These are phyloP conservation scores for Stenopsyche tienmushanensis DNA, from an alignment of 1,140 invertebrate genomes.

Conservation along the genomic window DNA sequence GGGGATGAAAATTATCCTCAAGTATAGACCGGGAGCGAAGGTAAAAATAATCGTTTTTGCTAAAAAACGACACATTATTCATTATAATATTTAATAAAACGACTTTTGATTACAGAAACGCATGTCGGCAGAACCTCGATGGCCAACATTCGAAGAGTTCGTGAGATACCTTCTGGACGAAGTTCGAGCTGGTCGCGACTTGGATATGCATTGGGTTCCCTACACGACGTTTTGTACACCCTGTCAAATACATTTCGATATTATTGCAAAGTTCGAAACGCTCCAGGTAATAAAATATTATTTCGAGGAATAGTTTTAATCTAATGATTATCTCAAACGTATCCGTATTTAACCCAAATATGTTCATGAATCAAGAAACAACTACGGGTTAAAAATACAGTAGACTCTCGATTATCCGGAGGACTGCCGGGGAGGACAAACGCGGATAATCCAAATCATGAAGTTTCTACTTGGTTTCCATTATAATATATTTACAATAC, in stretches of 20 bases:
- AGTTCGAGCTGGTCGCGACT: slow-evolving; percentile 59
- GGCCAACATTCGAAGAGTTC: slow-evolving; percentile 77
- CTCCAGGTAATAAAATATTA: slow-evolving; percentile 57
- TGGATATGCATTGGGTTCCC: slow-evolving; percentile 92
- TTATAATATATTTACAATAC: no score
- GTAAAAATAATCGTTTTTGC: slow-evolving; percentile 14
- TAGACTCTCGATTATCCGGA: no score
- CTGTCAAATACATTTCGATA: slow-evolving; percentile 83
- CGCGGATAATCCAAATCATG: no score
- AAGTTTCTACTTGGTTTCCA: no score
- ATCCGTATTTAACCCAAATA: no score
- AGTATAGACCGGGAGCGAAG: slow-evolving; percentile 58
- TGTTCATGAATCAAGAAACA: no score
- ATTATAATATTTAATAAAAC: not conserved
- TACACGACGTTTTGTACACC: slow-evolving; percentile 86
- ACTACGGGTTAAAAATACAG: no score
- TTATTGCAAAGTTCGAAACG: slow-evolving; percentile 88
- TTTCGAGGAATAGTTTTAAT: no score
- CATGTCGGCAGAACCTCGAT: slow-evolving; percentile 52
- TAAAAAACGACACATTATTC: not conserved
- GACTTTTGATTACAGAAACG: slow-evolving; percentile 34
- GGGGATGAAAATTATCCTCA: slow-evolving; percentile 71
- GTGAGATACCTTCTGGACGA: slow-evolving; percentile 73
- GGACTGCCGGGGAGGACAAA: no score
- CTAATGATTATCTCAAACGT: no score